Conservation (phyloP, 1,140 invertebrate genomes). For the Luehdorfia chinensis region DNA sequence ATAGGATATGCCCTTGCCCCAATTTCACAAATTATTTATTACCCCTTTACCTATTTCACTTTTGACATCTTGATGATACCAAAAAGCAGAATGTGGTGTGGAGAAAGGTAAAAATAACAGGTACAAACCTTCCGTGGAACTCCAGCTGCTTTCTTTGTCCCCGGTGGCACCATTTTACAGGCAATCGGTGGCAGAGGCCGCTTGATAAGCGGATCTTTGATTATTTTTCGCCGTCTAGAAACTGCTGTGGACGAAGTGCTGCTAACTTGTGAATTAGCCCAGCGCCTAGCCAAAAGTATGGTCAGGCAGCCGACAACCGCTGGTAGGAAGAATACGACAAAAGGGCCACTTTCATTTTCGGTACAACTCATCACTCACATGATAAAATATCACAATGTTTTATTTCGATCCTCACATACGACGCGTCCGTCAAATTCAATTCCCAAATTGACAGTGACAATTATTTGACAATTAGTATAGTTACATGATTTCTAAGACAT, state of each 20-base stretch:
- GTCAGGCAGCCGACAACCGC: conserved; percentile 72
- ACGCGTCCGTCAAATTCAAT: conserved; percentile 20
- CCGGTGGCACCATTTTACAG: conserved; percentile 61
- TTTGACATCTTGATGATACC: neutral
- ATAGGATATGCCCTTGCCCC: too few species aligned
- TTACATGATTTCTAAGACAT: conserved; percentile 1
- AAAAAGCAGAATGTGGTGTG: neutral
- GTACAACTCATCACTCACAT: conserved; percentile 78
- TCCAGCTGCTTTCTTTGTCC: conserved; percentile 47
- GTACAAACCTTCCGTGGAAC: conserved; percentile 48
- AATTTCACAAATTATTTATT: too few species aligned
- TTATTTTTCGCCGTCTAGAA: conserved; percentile 70
- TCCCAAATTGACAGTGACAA: neutral
- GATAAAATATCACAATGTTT: conserved; percentile 59
- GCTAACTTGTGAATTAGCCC: conserved; percentile 66
- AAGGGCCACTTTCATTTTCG: conserved; percentile 76
- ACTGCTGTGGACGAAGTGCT: conserved; percentile 66
- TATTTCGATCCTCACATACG: conserved; percentile 33
- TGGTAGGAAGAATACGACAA: conserved; percentile 76
- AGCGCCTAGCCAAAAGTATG: conserved; percentile 69
- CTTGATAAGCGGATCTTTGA: conserved; percentile 70
- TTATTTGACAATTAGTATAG: too few species aligned
- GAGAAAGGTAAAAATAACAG: too few species aligned
- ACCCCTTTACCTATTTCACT: neutral
- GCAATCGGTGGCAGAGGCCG: conserved; percentile 56